Conservation (phyloP, 1,140 invertebrate species). For the Magallana gigas region DNA sequence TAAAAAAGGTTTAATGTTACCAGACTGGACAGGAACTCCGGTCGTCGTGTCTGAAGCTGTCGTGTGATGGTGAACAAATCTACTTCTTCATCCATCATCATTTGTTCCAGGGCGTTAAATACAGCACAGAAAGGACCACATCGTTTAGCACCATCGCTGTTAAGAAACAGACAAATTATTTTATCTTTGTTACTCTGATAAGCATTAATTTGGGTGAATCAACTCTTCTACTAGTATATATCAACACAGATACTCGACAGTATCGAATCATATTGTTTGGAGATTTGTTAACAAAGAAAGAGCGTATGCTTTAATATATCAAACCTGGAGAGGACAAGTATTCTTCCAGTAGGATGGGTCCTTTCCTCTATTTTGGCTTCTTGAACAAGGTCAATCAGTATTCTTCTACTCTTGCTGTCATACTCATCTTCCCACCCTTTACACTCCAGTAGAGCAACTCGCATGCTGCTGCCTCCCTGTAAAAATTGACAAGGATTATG, state of each 20-base stretch:
- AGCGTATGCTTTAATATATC: too few species aligned
- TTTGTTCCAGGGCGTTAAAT: conserved; percentile 33
- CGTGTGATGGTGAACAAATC: conserved; percentile 41
- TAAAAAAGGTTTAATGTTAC: not conserved
- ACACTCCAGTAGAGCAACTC: not conserved
- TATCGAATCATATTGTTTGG: too few species aligned
- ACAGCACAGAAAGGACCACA: conserved; percentile 43
- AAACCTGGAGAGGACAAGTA: not conserved
- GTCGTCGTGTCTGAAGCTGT: conserved; percentile 37
- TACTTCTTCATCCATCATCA: conserved; percentile 40
- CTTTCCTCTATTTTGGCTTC: not conserved
- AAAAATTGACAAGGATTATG: not conserved
- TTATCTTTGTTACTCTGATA: too few species aligned
- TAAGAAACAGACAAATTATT: too few species aligned
- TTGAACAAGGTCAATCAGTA: not conserved
- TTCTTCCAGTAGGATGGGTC: not conserved
- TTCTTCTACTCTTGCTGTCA: not conserved
- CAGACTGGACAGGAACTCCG: conserved; percentile 26
- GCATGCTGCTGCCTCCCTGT: not conserved
- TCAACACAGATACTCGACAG: too few species aligned
- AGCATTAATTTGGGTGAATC: too few species aligned
- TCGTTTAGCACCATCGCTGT: conserved; percentile 33
- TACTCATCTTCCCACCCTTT: not conserved
- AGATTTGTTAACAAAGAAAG: too few species aligned
- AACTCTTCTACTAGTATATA: too few species aligned